Percentiles rank a stretch among this genome's conserved stretches.
These are phyloP conservation scores for Melitaea athalia DNA, from an alignment of 2,888 invertebrate species.

Conservation along the genomic window DNA sequence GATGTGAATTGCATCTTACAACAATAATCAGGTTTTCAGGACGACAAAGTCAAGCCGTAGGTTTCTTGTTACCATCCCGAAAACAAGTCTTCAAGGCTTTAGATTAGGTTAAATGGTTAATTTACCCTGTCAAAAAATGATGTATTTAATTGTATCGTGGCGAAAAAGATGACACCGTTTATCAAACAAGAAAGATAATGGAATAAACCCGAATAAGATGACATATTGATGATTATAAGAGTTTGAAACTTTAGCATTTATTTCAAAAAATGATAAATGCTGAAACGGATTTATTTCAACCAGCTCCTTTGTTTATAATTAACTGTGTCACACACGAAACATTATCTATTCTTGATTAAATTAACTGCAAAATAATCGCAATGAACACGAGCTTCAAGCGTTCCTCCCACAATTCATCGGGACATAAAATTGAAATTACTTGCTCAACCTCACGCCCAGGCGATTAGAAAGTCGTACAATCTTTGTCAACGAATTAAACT, in stretches of 20 bases:
- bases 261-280: background rate
- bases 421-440: constrained; percentile 71
- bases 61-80: too few species aligned
- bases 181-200: too few species aligned
- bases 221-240: too few species aligned
- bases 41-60: too few species aligned
- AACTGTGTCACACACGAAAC: constrained; percentile 20
- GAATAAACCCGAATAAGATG: too few species aligned
- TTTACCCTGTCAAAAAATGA: too few species aligned
- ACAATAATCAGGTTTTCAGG: too few species aligned
- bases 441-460: constrained; percentile 64
- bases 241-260: background rate
- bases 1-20: too few species aligned
- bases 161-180: too few species aligned
- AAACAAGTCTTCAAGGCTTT: too few species aligned
- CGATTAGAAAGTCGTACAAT: constrained; percentile 68
- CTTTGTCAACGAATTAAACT: constrained; percentile 80
- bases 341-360: constrained; percentile 49
- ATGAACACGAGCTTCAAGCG: constrained; percentile 39
- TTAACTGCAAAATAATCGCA: constrained; percentile 57
- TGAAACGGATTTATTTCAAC: background rate
- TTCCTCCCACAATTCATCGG: constrained; percentile 71
- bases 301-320: background rate
- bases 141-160: too few species aligned
- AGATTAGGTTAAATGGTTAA: too few species aligned